Percentiles rank a stretch among this genome's conserved stretches.
Conservation (phyloP, 2,113 vertebrate species). For the Tetraodon nigroviridis region DNA sequence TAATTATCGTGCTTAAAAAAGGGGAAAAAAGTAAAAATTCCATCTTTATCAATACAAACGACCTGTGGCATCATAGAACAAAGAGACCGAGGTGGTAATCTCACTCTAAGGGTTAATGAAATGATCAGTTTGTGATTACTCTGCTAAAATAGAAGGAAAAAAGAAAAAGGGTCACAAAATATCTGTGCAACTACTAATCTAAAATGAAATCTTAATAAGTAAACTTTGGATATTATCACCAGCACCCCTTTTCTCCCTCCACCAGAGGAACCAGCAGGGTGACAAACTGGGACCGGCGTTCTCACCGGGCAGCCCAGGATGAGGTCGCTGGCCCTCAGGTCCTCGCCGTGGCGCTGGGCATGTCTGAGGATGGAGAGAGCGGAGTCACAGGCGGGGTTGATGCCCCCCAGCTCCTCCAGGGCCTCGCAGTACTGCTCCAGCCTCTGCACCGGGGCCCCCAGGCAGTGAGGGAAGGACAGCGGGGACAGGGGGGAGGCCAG, state of each 20-base stretch:
- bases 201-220: too few species aligned
- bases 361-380: constrained; percentile 80
- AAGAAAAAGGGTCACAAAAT: too few species aligned
- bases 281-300: constrained; percentile 36
- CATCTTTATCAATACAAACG: too few species aligned
- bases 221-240: constrained; percentile 10
- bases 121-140: too few species aligned
- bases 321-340: constrained; percentile 85
- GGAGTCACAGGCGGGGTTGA: constrained; percentile 78
- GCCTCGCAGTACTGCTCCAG: constrained; percentile 81
- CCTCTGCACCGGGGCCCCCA: constrained; percentile 79
- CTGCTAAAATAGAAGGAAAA: too few species aligned
- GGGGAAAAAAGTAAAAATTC: too few species aligned
- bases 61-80: too few species aligned
- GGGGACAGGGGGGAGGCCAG: constrained; percentile 59
- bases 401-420: constrained; percentile 80
- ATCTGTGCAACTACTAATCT: too few species aligned
- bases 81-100: too few species aligned
- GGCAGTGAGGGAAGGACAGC: constrained; percentile 72
- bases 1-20: too few species aligned
- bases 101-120: too few species aligned
- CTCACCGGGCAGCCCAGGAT: constrained; percentile 85
- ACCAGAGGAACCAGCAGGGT: constrained; percentile 11
- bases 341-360: constrained; percentile 81
- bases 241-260: constrained; percentile 20